Conservation (phyloP, 2,888 invertebrate species). For the Phrixothrix hirtus region DNA sequence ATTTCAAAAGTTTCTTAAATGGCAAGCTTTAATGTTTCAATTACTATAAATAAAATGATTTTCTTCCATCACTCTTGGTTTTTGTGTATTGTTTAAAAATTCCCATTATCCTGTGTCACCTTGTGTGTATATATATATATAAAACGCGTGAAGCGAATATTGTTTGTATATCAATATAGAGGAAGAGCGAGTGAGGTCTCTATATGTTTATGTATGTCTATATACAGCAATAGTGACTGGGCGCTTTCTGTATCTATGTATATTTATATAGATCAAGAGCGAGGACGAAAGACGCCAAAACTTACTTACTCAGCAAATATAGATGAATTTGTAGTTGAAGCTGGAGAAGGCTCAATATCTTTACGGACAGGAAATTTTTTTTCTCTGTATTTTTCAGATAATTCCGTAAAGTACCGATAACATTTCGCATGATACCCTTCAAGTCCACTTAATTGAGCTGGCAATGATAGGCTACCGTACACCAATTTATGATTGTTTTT, state of each 20-base stretch:
- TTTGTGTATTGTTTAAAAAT: too few relatives aligned
- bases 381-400: conserved; percentile 5
- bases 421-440: conserved; percentile 6
- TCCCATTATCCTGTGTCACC: too few relatives aligned
- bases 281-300: not conserved
- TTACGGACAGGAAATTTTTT: too few relatives aligned
- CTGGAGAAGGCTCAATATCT: not conserved
- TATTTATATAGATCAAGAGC: not conserved
- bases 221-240: not conserved
- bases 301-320: conserved; percentile 3
- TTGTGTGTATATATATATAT: not conserved
- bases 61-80: too few relatives aligned
- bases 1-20: too few relatives aligned
- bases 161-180: too few relatives aligned
- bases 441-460: conserved; percentile 6
- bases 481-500: conserved; percentile 4
- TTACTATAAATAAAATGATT: too few relatives aligned
- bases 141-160: too few relatives aligned
- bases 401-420: conserved; percentile 3
- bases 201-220: not conserved
- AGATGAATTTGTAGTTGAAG: conserved; percentile 4
- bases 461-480: conserved; percentile 2
- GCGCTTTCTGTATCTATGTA: not conserved
- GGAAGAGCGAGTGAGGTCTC: too few relatives aligned
- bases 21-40: too few relatives aligned